Evolutionary conservation across 2,888 invertebrate genomes (phyloP).

Genomic region (Tetropium fuscum): DNA sequence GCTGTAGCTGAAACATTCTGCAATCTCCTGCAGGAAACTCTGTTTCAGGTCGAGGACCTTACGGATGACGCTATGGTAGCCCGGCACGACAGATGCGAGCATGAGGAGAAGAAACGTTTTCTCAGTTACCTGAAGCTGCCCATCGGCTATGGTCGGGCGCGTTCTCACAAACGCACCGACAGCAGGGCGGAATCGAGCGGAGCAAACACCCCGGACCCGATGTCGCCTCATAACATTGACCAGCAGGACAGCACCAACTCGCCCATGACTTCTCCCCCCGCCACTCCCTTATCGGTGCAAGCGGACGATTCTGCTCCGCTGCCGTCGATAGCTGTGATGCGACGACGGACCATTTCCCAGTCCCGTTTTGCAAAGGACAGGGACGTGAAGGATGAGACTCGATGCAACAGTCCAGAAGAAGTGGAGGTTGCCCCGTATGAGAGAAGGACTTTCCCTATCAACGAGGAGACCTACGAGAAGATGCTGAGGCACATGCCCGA

Average conservation of each 20-base stretch:
- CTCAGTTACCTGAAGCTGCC: constrained; percentile 69
- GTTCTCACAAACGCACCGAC: constrained; percentile 75
- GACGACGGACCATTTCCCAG: constrained; percentile 69
- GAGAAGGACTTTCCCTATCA: constrained; percentile 79
- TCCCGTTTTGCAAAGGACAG: constrained; percentile 63
- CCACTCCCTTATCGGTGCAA: constrained; percentile 64
- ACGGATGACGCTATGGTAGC: constrained; percentile 78
- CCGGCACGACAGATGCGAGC: constrained; percentile 84
- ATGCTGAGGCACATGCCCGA: constrained; percentile 80
- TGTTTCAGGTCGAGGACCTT: constrained; percentile 78
- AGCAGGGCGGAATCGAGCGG: constrained; percentile 78
- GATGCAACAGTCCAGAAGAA: constrained; percentile 54
- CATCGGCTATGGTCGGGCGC: constrained; percentile 65
- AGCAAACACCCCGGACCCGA: constrained; percentile 78
- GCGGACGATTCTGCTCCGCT: constrained; percentile 43
- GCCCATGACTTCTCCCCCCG: constrained; percentile 67
- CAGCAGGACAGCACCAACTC: constrained; percentile 59
- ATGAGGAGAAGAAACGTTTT: constrained; percentile 84
- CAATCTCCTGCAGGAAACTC: not conserved
- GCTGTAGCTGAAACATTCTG: not conserved
- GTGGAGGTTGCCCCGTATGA: constrained; percentile 77
- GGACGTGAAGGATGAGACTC: constrained; percentile 48
- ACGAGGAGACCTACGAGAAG: constrained; percentile 75
- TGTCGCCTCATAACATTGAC: constrained; percentile 71
- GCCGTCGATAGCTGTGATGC: constrained; percentile 56